These are phyloP conservation scores for Stictocephala bisonia DNA, from an alignment of 2,888 invertebrate genomes.

Conservation along the genomic window DNA sequence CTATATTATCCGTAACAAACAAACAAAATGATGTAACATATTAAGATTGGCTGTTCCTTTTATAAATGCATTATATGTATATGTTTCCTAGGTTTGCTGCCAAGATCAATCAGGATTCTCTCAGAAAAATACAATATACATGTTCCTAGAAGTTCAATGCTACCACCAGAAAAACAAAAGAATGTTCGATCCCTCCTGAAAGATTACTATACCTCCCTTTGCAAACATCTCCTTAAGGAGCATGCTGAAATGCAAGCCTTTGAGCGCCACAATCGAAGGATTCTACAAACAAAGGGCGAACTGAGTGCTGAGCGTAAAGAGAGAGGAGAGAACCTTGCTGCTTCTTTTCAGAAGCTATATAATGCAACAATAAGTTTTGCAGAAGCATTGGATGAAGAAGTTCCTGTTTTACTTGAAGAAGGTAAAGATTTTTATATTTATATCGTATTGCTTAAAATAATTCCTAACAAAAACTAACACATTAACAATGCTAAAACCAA, in stretches of 20 bases:
- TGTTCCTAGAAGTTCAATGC: slow-evolving; percentile 83
- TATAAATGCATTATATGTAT: no score
- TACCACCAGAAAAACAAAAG: slow-evolving; percentile 88
- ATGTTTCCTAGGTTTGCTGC: slow-evolving; percentile 69
- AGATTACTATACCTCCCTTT: slow-evolving; percentile 88
- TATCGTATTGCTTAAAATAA: no score
- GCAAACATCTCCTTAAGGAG: slow-evolving; percentile 79
- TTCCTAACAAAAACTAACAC: no score
- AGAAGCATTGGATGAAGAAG: slow-evolving; percentile 47
- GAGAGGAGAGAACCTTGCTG: slow-evolving; percentile 36
- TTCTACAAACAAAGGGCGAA: slow-evolving; percentile 93
- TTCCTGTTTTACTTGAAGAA: slow-evolving; percentile 43
- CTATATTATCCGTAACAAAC: no score
- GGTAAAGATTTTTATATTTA: slow-evolving; percentile 25
- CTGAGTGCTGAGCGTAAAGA: slow-evolving; percentile 82
- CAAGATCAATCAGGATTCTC: slow-evolving; percentile 77
- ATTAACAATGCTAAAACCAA: no score
- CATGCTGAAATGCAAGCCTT: slow-evolving; percentile 58
- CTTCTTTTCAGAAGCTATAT: slow-evolving; percentile 32
- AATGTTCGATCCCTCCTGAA: slow-evolving; percentile 84
- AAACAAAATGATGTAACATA: no score
- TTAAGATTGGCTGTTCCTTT: no score
- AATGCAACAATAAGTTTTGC: slow-evolving; percentile 39
- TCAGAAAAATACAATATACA: slow-evolving; percentile 72
- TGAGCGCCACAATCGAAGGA: slow-evolving; percentile 88